Percentiles rank a stretch among this genome's conserved stretches.
These are phyloP conservation scores for Meghimatium bilineatum DNA, from an alignment of 2,888 invertebrate genomes.

Conservation along the genomic window DNA sequence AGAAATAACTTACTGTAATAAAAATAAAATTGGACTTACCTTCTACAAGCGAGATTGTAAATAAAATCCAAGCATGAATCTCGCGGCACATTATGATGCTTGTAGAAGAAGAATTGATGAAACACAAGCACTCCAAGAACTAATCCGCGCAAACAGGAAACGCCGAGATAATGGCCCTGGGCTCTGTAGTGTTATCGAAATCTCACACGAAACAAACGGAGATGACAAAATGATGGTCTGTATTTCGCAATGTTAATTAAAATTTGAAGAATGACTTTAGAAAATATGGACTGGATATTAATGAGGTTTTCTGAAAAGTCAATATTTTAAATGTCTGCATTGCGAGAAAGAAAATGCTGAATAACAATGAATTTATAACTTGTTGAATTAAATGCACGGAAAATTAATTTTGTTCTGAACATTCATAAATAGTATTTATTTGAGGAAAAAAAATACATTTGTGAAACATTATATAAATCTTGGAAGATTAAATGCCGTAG, in stretches of 20 bases:
- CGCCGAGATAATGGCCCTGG: background rate
- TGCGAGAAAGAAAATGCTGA: no score
- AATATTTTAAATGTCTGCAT: no score
- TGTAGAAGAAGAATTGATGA: background rate
- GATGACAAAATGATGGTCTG: background rate
- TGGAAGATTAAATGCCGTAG: no score
- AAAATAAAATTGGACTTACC: background rate
- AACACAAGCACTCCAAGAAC: background rate
- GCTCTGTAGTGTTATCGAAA: background rate
- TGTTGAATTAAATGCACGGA: no score
- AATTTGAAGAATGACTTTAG: no score
- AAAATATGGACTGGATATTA: no score
- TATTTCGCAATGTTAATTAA: background rate
- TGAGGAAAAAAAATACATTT: no score
- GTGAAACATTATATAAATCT: no score
- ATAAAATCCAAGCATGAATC: slow-evolving; percentile 10
- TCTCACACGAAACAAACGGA: background rate
- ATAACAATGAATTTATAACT: no score
- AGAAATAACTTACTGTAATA: background rate
- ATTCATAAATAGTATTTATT: no score
- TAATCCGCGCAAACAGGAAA: background rate
- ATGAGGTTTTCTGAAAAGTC: no score
- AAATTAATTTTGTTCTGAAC: no score
- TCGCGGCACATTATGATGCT: background rate
- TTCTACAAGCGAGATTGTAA: background rate